Conservation (phyloP, 2,888 invertebrate genomes). For the Mellilla xanthometata region DNA sequence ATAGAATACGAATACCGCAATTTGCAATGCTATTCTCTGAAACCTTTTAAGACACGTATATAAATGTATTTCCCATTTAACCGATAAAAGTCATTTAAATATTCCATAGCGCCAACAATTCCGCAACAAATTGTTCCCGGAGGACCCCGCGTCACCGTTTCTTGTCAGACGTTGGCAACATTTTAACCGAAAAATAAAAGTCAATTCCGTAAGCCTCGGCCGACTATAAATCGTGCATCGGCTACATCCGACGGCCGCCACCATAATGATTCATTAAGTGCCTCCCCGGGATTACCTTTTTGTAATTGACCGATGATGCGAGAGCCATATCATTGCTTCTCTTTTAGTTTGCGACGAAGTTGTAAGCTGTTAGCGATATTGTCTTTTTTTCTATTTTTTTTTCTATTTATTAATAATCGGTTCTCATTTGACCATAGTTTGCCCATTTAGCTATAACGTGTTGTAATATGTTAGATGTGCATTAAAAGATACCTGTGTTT, state of each 20-base stretch:
- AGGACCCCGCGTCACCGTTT: conserved; percentile 26
- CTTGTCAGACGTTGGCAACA: conserved; percentile 34
- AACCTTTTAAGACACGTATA: not conserved
- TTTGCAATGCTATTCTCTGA: too few relatives aligned
- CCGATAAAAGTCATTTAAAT: conserved; percentile 29
- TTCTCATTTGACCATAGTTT: too few relatives aligned
- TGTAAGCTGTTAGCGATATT: conserved; percentile 36
- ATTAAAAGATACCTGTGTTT: too few relatives aligned
- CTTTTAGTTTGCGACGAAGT: conserved; percentile 47
- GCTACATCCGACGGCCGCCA: conserved; percentile 57
- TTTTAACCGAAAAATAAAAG: conserved; percentile 40
- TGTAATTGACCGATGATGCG: conserved; percentile 82
- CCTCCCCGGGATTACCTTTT: conserved; percentile 80
- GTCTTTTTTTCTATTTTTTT: not conserved
- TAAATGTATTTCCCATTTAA: conserved; percentile 9
- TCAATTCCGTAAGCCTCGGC: conserved; percentile 37
- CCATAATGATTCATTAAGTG: conserved; percentile 82
- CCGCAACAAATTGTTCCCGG: conserved; percentile 31
- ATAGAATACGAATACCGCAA: too few relatives aligned
- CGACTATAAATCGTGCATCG: conserved; percentile 69
- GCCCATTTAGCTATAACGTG: too few relatives aligned
- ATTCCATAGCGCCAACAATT: conserved; percentile 27
- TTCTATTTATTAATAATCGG: too few relatives aligned
- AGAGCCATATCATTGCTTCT: conserved; percentile 74
- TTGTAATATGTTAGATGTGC: too few relatives aligned